These are phyloP conservation scores for Passerina amoena DNA, from an alignment of 2,113 vertebrate genomes.

Conservation along the genomic window DNA sequence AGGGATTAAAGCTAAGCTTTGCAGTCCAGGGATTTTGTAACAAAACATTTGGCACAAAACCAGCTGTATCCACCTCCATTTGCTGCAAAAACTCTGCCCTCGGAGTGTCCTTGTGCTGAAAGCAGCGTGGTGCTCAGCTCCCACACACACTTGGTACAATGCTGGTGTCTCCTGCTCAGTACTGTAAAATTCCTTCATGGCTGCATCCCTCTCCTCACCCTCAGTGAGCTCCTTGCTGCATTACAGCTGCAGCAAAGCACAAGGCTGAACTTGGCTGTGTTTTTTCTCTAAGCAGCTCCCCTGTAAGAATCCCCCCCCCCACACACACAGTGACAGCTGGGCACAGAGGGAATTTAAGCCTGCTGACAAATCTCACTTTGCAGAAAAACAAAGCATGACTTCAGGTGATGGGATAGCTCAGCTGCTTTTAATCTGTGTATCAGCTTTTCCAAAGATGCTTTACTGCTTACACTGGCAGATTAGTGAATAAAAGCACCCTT, in stretches of 20 bases:
- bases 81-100: not conserved
- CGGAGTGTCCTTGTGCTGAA: not conserved
- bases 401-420: not conserved
- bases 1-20: not conserved
- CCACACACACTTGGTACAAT: fast-evolving
- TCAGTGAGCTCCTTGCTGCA: not conserved
- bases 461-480: not conserved
- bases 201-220: not conserved
- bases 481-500: not conserved
- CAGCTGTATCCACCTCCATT: not conserved
- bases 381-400: not conserved
- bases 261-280: not conserved
- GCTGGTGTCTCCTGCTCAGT: not conserved
- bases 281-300: not conserved
- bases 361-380: not conserved
- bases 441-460: not conserved
- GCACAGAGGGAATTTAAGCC: not conserved
- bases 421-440: not conserved
- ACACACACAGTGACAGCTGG: not conserved
- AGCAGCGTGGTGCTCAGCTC: fast-evolving
- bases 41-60: not conserved
- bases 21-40: not conserved
- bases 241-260: not conserved
- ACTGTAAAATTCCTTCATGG: not conserved
- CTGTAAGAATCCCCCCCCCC: not conserved